Evolutionary conservation across 1,140 invertebrate genomes (phyloP).

Genomic region (Macrobrachium nipponense): DNA sequence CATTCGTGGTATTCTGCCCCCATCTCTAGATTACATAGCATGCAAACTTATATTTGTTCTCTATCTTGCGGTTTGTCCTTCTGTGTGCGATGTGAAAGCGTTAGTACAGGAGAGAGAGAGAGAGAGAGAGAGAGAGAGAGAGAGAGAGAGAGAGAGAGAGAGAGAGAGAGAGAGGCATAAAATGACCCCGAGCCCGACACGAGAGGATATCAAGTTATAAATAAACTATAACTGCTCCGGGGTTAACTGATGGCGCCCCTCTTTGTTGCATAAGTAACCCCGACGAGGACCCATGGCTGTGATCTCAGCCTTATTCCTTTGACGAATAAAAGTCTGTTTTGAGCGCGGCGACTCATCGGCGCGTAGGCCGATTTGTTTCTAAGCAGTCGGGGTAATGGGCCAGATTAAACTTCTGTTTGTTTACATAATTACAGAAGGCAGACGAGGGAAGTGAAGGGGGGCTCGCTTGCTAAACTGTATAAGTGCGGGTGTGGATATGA

Average conservation of each 20-base stretch:
- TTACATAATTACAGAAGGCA: slow-evolving; percentile 59
- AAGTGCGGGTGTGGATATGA: slow-evolving; percentile 16
- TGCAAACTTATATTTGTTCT: no score
- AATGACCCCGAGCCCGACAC: background rate
- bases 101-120: background rate
- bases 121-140: slow-evolving; percentile 6
- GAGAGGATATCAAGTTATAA: slow-evolving; percentile 54
- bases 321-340: background rate
- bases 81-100: background rate
- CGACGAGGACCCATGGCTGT: background rate
- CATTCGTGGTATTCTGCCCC: no score
- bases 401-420: slow-evolving; percentile 62
- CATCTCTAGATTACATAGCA: no score
- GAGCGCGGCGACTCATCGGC: slow-evolving; percentile 18
- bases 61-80: no score
- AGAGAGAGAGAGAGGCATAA: background rate
- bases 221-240: slow-evolving; percentile 59
- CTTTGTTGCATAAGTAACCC: slow-evolving; percentile 5
- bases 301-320: slow-evolving; percentile 42
- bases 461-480: background rate
- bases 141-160: background rate
- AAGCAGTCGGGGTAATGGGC: slow-evolving; percentile 47
- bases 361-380: background rate
- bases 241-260: slow-evolving; percentile 50
- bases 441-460: background rate